phyloP scores from a whole-genome alignment of 2,113 vertebrate species.

The Calcarius ornatus region DNA sequence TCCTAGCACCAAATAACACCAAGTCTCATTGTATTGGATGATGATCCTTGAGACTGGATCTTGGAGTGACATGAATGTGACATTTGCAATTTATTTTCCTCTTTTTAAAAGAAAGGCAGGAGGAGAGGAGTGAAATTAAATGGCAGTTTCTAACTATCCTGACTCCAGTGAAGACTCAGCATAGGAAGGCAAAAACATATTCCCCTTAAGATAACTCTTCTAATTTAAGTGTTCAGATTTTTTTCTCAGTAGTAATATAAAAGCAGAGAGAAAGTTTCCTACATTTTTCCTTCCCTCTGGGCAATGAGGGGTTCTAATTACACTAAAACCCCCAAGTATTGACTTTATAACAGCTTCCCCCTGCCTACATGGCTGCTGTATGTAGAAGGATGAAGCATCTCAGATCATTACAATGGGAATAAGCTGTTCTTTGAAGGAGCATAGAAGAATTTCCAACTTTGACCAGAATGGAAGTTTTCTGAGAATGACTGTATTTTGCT shows the following conservation, averaged over 20 bases:
- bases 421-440: neutral
- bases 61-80: neutral
- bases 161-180: neutral
- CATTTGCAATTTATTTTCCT: neutral
- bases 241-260: constrained; percentile 10
- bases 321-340: neutral
- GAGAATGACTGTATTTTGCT: neutral
- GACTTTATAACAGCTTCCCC: constrained; percentile 1
- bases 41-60: neutral
- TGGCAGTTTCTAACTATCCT: neutral
- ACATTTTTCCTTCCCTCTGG: neutral
- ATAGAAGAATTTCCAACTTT: neutral
- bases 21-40: neutral
- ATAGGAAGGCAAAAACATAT: neutral
- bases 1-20: neutral
- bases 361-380: neutral
- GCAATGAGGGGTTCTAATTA: constrained; percentile 22
- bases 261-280: neutral
- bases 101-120: neutral
- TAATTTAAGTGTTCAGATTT: neutral
- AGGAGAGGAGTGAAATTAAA: neutral
- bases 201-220: constrained; percentile 1
- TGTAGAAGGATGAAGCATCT: neutral
- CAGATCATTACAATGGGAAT: neutral
- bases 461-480: neutral